Evolutionary conservation across 1,140 invertebrate species (phyloP), one percentile per base, ranked within the genome.

Genomic region (Drosophila navojoa): DNA sequence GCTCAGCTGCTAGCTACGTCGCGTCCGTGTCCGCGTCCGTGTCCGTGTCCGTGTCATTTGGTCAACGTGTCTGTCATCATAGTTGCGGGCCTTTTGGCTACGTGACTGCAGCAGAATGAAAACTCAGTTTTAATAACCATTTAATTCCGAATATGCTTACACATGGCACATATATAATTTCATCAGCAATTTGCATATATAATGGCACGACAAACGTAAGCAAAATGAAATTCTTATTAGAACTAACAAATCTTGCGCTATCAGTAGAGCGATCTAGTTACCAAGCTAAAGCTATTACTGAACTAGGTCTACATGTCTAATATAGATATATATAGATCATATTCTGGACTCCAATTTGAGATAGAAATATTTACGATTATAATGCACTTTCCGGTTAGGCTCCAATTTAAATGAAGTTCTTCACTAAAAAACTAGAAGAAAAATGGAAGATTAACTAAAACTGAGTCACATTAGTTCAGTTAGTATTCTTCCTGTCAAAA

Each of bases 21-120:
- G 4, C 5, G 27, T 29, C 7, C 40, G 42, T n/a, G 27, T 29
- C 27, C 49, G 57, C 53, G 55, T 61, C 2, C 58, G 55, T 61
- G 64, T 70, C 57, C 76, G 45, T 66, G 76, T 71, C 67, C 72
- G 68, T 76, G 76, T 61, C 72, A 76, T 76, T 66, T 67, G 66
- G 61, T 44, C 61, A 76, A 78, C 61, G 76, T 78, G 76, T 75
- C 72, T 75, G 67, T 70, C 59, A 59, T 58, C 72, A 54, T 60
- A 70, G 71, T 64, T 75, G 60, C 42, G 53, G 27, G 47, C 58
- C 54, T 58, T 22, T 22, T 42, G 16, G 22, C 32, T 71, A 75
- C 72, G 72, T 75, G 72, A 71, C 72, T 71, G 29, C 49, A 40
- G 67, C 45, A 29, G 71, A 59, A 60, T 71, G 38, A 38, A 70